phyloP scores from a whole-genome alignment of 2,113 vertebrate genomes.

The Hyaena hyaena region DNA sequence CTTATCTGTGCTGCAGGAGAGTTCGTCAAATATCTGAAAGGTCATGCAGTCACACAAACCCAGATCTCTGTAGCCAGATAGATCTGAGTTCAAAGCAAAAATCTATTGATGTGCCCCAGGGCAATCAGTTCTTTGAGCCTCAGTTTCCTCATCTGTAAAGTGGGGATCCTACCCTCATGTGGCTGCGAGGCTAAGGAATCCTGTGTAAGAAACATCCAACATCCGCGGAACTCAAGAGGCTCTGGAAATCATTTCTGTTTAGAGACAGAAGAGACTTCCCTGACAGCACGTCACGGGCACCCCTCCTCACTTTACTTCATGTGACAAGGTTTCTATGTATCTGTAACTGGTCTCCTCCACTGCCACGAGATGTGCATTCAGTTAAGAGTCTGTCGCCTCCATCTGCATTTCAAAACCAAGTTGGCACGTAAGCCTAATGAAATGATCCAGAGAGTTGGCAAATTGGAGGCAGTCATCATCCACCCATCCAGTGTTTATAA shows the following conservation, averaged over 20 bases:
- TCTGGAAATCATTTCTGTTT: background rate
- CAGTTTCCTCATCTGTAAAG: background rate
- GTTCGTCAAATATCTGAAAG: background rate
- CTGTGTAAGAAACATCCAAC: background rate
- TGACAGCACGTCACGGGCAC: background rate
- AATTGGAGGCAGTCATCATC: background rate
- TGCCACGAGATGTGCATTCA: background rate
- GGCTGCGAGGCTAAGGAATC: background rate
- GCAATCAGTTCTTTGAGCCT: background rate
- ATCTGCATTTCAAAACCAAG: background rate
- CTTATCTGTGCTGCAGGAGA: background rate
- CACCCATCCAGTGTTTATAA: slow-evolving; percentile 5
- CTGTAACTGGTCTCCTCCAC: background rate
- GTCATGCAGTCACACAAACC: background rate
- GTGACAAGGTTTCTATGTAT: background rate
- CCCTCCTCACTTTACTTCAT: accelerated
- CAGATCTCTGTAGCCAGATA: background rate
- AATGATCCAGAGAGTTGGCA: background rate
- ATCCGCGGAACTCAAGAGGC: background rate
- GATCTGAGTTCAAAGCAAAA: background rate
- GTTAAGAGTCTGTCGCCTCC: background rate
- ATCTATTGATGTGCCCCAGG: background rate
- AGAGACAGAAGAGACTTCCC: background rate
- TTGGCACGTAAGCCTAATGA: background rate
- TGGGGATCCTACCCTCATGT: background rate